These are phyloP conservation scores for Lysandra bellargus DNA, from an alignment of 2,888 invertebrate species.

Conservation along the genomic window DNA sequence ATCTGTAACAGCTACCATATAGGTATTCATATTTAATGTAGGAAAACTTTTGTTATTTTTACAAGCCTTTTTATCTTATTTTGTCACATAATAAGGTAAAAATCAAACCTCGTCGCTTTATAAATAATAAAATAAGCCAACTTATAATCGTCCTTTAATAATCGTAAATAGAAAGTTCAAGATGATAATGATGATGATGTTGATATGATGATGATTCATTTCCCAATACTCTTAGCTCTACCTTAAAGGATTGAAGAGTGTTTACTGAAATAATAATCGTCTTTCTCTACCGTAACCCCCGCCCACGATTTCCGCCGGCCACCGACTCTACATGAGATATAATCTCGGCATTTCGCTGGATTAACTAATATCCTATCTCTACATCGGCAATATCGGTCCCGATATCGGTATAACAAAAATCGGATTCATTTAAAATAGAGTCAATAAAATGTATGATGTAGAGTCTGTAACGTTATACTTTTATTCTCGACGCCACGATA, in stretches of 20 bases:
- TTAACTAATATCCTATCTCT: neutral
- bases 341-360: constrained; percentile 12
- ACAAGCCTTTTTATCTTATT: too few species aligned
- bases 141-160: too few species aligned
- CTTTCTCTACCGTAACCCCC: constrained; percentile 17
- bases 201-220: constrained; percentile 1
- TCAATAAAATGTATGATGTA: neutral
- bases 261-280: constrained; percentile 21
- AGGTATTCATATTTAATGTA: too few species aligned
- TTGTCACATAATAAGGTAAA: too few species aligned
- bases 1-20: too few species aligned
- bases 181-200: neutral
- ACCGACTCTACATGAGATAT: constrained; percentile 3
- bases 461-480: neutral
- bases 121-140: too few species aligned
- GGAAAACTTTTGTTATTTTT: too few species aligned
- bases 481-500: neutral
- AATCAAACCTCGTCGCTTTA: neutral
- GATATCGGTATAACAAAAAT: neutral
- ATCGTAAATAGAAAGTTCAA: too few species aligned
- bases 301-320: constrained; percentile 21
- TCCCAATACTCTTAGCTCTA: constrained; percentile 17
- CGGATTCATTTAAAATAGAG: neutral
- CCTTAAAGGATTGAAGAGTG: constrained; percentile 10
- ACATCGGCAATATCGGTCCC: neutral